Evolutionary conservation across 2,113 vertebrate species (phyloP), one percentile per base, ranked within the genome.

Genomic region (Brevimyrus niger): DNA sequence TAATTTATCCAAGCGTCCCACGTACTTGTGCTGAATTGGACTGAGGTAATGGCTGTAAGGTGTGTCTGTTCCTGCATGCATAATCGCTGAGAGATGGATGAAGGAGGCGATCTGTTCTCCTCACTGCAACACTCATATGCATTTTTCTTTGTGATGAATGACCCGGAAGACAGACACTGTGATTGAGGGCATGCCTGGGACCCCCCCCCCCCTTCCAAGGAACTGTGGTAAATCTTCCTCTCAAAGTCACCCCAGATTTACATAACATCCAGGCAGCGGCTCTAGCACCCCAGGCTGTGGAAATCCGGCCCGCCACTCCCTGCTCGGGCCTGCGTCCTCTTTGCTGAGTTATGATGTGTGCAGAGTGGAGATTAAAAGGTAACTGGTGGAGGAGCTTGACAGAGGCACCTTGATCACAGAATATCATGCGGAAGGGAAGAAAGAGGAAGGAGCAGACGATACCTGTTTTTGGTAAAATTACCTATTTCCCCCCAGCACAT

Each of bases 181-280:
- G 91, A 90, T 87, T 90, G 88, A 88, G 87, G 89, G 87, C 89
- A 82, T 90, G 88, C 48, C 83, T 73, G 87, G 38, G 55, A 89
- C 87, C 87, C 86, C 21, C 61, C n/a, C 88, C 48, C 69, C 61
- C 88, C 83, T 87, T 58, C 80, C 21, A 15, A 87, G 42, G 89
- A 88, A 35, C 85, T 53, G 85, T 55, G 50, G 65, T 88, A 84
- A 69, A 88, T 87, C 85, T 87, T 53, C 85, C 85, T 87, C 48
- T 87, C 87, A 91, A 89, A 90, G 91, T 92, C 90, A 91, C 90
- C 89, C 73, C 86, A 80, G 89, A 90, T 88, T 91, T 88, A 89
- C 31, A 87, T 87, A 87, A 87, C 50, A 53, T 55, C 5, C 85
- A 87, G 50, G 50, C 85, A 19, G 50, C 50, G n/a, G 50, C 50